Evolutionary conservation across 2,888 invertebrate species (phyloP), one percentile per base, ranked within the genome.

Genomic region (Lamellibrachia satsuma): DNA sequence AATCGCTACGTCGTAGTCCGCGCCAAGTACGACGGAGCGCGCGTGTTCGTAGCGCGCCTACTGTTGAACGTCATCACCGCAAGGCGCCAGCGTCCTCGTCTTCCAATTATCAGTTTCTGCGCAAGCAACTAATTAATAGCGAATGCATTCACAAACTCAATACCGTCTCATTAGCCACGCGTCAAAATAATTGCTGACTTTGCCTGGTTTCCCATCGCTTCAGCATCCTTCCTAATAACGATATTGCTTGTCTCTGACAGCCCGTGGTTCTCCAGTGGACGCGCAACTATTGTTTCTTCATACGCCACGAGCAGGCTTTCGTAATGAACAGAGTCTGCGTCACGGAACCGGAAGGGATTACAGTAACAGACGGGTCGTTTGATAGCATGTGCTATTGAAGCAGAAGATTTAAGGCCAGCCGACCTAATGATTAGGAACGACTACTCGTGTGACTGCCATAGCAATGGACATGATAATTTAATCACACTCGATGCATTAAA

Each of bases 21-120:
- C 22, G 22, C n/a, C 22, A 22, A 22, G 15, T n/a, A 75, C 11
- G 75, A 22, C 22, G 4, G 75, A 75, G 22, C 75, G 15, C 1
- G 15, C 75, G 22, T 75, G 75, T n/a, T 22, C 6, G 22, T 75
- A 22, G 75, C n/a, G 75, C n/a, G 75, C n/a, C 75, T 22, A 8
- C 57, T 11, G 4, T n/a, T 22, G 75, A 11, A 75, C 22, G 11
- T 75, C 6, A 75, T 75, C n/a, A 75, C 15, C 75, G 75, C 75
- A 75, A 75, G 75, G 75, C 75, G 75, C 75, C 75, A 75, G n/a
- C 75, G n/a, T 22, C 75, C 75, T 75, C 75, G 75, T n/a, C n/a
- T 75, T 22, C 75, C 22, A 11, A 6, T 75, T 3, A 22, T 75
- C 75, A 15, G 75, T 75, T 75, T 75, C 75, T 22, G 75, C 75